Base-by-base conservation (phyloP, 2,113 vertebrate genomes). In the Tychaedon coryphoeus region DNA sequence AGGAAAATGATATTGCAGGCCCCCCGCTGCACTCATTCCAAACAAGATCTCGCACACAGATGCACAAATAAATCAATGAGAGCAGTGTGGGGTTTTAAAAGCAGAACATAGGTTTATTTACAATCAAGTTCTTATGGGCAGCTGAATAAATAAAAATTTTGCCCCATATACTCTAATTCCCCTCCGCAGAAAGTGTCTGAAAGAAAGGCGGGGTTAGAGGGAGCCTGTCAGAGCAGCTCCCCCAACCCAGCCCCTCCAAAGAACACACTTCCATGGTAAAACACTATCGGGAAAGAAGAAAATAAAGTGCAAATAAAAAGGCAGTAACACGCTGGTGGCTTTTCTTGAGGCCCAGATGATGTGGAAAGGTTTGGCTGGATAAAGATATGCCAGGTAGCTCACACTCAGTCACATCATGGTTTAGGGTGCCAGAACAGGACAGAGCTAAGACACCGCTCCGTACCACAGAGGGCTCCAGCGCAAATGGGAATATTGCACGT, bases 251-350 rank as follows among this genome's bases (percentile, higher is more conserved):
- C 65, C 90, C 48, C 73, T 72, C 74, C 16, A 23, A 54, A 87
- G 78, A 92, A 84, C 77, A 92, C 26, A 9, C n/a, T 72, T 83
- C 94, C 92, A 65, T 48, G 88, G 90, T 75, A 96, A 94, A 94
- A 95, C 62, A 83, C 90, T 47, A 40, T 36, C 0, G 48, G 83
- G 81, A 92, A 97, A 86, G 86, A 96, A 96, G 80, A 97, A 96
- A 96, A 94, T 98, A 98, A 98, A 98, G 98, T 98, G 98, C 98
- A 98, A 98, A 98, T 97, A 92, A 97, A 95, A 97, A 98, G 89
- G 96, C 95, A 95, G 94, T 88, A 91, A 70, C 93, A 64, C 58
- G 78, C 85, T 80, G 94, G 97, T 92, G 96, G 94, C 93, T 95
- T 95, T 83, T 96, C 88, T 93, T 11, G 89, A 94, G 92, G 83